Conservation (phyloP, 2,113 vertebrate genomes). For the Mormyrus iriodes region DNA sequence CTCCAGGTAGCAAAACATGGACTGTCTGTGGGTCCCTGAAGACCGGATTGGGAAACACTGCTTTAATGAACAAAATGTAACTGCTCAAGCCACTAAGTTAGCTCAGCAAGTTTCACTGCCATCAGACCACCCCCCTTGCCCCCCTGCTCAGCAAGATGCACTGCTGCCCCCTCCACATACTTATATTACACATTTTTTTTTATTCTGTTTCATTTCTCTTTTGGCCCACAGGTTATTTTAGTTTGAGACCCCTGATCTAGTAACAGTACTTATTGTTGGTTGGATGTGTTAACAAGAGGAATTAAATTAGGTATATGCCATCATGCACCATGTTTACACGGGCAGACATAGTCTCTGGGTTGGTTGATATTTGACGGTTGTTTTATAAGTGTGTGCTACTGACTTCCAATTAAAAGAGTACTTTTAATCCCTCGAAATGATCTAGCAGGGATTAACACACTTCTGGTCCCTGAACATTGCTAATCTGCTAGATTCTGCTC, state of each 20-base stretch:
- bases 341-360: not conserved
- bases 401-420: not conserved
- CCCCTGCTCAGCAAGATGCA: not conserved
- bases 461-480: not conserved
- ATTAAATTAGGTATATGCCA: not conserved
- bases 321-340: not conserved
- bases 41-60: not conserved
- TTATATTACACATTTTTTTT: not conserved
- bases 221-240: not conserved
- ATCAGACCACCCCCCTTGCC: not conserved
- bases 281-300: not conserved
- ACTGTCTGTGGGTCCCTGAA: no score
- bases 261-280: not conserved
- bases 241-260: not conserved
- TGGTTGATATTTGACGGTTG: not conserved
- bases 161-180: not conserved
- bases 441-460: not conserved
- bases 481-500: not conserved
- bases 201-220: not conserved
- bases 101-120: not conserved
- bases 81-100: no score
- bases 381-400: not conserved
- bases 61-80: not conserved
- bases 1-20: not conserved
- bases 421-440: not conserved